These are phyloP conservation scores for Fistularia commersonii DNA, from an alignment of 2,797 vertebrate species.

Conservation along the genomic window DNA sequence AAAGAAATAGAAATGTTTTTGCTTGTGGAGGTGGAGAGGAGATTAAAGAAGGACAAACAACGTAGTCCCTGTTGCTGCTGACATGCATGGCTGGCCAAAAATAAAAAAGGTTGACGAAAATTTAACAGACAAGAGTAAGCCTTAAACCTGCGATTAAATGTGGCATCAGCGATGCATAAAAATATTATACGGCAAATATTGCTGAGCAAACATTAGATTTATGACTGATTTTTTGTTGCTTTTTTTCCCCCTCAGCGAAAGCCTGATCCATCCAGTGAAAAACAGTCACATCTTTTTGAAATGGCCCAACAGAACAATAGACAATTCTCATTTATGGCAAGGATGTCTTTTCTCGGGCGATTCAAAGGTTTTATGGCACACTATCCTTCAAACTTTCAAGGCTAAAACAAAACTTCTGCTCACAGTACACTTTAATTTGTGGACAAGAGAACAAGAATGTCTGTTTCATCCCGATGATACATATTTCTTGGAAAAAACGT, in stretches of 20 bases:
- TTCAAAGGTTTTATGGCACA: slow-evolving; percentile 11
- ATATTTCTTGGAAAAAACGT: too few species aligned
- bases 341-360: slow-evolving; percentile 11
- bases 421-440: slow-evolving; percentile 3
- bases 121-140: too few species aligned
- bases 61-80: too few species aligned
- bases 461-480: too few species aligned
- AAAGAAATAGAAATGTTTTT: not conserved
- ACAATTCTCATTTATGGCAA: slow-evolving; percentile 13
- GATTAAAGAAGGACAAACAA: not conserved
- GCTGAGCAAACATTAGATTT: slow-evolving; percentile 9
- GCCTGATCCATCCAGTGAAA: not conserved
- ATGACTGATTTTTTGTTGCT: slow-evolving; percentile 8
- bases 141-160: not conserved
- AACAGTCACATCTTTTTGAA: slow-evolving; percentile 10
- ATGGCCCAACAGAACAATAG: slow-evolving; percentile 20
- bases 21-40: not conserved
- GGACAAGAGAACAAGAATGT: slow-evolving; percentile 7
- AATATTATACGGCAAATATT: slow-evolving; percentile 4
- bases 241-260: too few species aligned
- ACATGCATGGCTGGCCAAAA: too few species aligned
- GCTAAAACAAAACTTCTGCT: slow-evolving; percentile 13
- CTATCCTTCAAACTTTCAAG: slow-evolving; percentile 15
- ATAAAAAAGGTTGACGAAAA: too few species aligned
- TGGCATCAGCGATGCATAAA: slow-evolving; percentile 2